Base-by-base conservation (phyloP, 2,797 vertebrate genomes). In the Masticophis lateralis region DNA sequence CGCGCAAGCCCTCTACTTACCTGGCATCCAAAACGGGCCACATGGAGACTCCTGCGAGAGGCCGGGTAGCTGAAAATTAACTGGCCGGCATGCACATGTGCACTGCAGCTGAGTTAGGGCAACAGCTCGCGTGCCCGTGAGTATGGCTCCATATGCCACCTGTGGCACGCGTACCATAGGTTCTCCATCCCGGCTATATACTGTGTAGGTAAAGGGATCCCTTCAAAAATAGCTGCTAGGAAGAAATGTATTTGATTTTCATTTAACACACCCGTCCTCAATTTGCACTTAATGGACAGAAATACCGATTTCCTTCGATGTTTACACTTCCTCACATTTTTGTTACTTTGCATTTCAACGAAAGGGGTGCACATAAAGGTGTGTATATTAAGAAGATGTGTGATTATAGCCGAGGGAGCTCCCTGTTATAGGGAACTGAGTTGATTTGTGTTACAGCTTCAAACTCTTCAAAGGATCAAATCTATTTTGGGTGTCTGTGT, bases 131-230 rank as follows among this genome's bases (percentile, higher is more conserved):
- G 47, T 47, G 47, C 47, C 47, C 6, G 5, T 1, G 7, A 6
- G 4, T 47, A 47, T 47, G 47, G 47, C 0, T 47, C 6, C 0
- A 0, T 1, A 5, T 47, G 47, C 47, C 47, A 47, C 0, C 47
- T 47, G 47, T 47, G 47, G 47, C 47, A 47, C 4, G 47, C 6
- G 47, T 47, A 6, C 47, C 6, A 47, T 51, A 51, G 47, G 47
- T 51, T 51, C 47, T 6, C 47, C 47, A 51, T 51, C 47, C 7
- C 0, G 47, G 47, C 9, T 37, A 83, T 25, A 83, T 4, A 7
- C 57, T 5, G 3, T 56, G 57, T 59, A 47, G 74, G 20, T 47
- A 22, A 83, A 83, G 74, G 74, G 4, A 83, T 83, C 10, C 37
- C 37, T 47, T 22, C 74, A 47, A 83, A 25, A 47, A 5, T 25